Evolutionary conservation across 2,888 invertebrate genomes (phyloP).

Genomic region (Miltochrista miniata): DNA sequence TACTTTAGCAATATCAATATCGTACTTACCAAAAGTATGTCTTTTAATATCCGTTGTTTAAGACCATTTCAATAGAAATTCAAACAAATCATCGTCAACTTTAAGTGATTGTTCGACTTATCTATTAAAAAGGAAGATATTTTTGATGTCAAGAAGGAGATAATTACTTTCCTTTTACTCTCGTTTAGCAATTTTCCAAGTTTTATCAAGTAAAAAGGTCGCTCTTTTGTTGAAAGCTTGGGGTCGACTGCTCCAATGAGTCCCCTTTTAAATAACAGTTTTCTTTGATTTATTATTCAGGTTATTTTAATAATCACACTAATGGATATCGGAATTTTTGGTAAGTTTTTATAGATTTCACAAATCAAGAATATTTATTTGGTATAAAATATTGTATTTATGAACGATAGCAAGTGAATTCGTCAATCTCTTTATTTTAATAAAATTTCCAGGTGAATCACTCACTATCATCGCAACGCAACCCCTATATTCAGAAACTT

Average conservation of each 20-base stretch:
- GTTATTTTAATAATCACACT: slow-evolving; percentile 4
- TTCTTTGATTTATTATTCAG: slow-evolving; percentile 29
- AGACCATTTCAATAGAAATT: background rate
- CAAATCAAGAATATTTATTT: too few relatives aligned
- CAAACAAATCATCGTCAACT: slow-evolving; percentile 4
- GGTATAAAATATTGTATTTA: too few relatives aligned
- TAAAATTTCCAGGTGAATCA: too few relatives aligned
- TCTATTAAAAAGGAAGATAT: slow-evolving; percentile 22
- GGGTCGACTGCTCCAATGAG: slow-evolving; percentile 22
- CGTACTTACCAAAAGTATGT: too few relatives aligned
- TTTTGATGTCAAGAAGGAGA: slow-evolving; percentile 27
- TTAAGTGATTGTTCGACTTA: slow-evolving; percentile 17
- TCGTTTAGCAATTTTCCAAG: slow-evolving; percentile 30
- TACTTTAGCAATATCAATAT: too few relatives aligned
- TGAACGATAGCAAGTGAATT: too few relatives aligned
- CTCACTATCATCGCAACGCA: too few relatives aligned
- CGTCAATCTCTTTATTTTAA: too few relatives aligned
- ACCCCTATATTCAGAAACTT: too few relatives aligned
- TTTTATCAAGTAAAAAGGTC: slow-evolving; percentile 39
- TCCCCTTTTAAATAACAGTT: slow-evolving; percentile 29
- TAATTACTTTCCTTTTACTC: slow-evolving; percentile 37
- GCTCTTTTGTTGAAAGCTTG: slow-evolving; percentile 33
- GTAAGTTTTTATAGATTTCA: background rate
- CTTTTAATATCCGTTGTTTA: too few relatives aligned
- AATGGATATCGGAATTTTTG: background rate